A percentile compares a stretch with the other conserved stretches of the same genome.
Conservation (phyloP, 2,113 vertebrate species). For the Excalfactoria chinensis region DNA sequence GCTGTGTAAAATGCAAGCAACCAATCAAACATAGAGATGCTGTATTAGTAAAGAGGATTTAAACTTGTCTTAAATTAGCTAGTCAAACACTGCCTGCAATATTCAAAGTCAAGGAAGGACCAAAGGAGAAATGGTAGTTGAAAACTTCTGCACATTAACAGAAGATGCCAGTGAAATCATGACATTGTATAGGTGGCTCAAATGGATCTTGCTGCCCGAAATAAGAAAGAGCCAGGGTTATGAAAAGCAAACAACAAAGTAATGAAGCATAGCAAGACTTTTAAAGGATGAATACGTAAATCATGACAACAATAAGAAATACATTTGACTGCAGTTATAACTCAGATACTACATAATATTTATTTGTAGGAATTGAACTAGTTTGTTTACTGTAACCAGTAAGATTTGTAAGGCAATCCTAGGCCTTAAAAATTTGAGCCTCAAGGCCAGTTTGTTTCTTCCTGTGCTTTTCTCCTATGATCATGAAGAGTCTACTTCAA, state of each 20-base stretch:
- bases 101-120: background rate
- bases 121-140: slow-evolving; percentile 6
- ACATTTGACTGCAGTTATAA: background rate
- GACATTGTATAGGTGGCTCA: background rate
- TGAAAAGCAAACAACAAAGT: background rate
- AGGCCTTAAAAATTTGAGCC: background rate
- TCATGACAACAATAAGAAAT: background rate
- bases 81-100: background rate
- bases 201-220: background rate
- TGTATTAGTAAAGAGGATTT: background rate
- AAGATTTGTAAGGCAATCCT: background rate
- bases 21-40: background rate
- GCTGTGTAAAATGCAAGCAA: background rate
- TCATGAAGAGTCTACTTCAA: slow-evolving; percentile 43
- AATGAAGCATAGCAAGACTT: background rate
- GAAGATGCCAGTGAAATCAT: slow-evolving; percentile 8
- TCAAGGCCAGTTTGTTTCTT: background rate
- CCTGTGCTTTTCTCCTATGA: slow-evolving; percentile 1
- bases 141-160: background rate
- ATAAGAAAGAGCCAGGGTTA: background rate
- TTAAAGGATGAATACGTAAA: background rate
- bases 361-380: background rate
- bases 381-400: background rate
- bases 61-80: background rate
- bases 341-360: background rate